phyloP scores from a whole-genome alignment of 1,140 invertebrate genomes.

The Lasioglossum baleicum region DNA sequence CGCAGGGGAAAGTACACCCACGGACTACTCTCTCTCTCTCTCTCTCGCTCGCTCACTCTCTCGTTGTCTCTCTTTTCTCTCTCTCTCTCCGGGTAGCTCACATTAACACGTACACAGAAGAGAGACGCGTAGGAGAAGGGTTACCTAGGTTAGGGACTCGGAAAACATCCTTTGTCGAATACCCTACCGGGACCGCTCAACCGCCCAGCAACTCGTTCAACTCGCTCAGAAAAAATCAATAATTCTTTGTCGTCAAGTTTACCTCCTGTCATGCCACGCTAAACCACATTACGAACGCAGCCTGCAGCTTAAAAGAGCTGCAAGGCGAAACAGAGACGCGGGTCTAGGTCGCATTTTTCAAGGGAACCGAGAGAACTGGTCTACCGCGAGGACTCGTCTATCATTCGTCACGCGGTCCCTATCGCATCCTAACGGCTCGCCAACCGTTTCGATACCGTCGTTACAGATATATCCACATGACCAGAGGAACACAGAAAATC shows the following conservation, averaged over 20 bases:
- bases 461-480: too few relatives aligned
- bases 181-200: constrained; percentile 76
- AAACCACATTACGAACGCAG: constrained; percentile 69
- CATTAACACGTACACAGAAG: constrained; percentile 45
- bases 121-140: constrained; percentile 73
- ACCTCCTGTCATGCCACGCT: constrained; percentile 74
- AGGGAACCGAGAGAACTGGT: background rate
- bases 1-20: constrained; percentile 37
- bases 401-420: background rate
- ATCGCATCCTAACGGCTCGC: background rate
- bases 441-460: too few relatives aligned
- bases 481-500: background rate
- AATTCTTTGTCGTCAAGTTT: constrained; percentile 79
- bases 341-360: constrained; percentile 23
- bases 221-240: constrained; percentile 78
- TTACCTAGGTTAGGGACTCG: constrained; percentile 79
- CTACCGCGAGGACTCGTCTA: background rate
- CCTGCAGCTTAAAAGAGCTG: constrained; percentile 39
- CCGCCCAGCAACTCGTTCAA: constrained; percentile 77
- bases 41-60: too few relatives aligned
- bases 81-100: constrained; percentile 38
- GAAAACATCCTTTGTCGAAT: constrained; percentile 80
- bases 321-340: constrained; percentile 32
- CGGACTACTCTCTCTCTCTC: background rate
- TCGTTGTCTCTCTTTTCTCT: background rate